phyloP scores from a whole-genome alignment of 2,888 invertebrate genomes.

The Bhutanitis thaidina region DNA sequence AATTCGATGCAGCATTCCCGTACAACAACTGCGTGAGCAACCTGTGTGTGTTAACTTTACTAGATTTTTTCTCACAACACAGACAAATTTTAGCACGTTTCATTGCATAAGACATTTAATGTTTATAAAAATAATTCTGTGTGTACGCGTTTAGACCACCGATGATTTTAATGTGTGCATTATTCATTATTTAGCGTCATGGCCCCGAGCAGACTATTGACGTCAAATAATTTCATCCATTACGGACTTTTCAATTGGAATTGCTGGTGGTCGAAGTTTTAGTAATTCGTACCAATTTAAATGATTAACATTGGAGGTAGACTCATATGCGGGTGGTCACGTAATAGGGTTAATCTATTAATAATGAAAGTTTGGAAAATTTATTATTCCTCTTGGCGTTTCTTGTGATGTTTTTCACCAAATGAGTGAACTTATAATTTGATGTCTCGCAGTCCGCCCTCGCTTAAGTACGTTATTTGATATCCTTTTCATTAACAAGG shows the following conservation, averaged over 20 bases:
- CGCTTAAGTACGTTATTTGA: no score
- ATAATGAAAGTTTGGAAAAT: background rate
- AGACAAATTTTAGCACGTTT: conserved; percentile 59
- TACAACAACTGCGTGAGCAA: background rate
- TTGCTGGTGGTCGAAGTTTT: conserved; percentile 38
- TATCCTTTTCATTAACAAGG: no score
- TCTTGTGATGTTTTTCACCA: no score
- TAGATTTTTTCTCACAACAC: conserved; percentile 42
- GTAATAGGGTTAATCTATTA: conserved; percentile 48
- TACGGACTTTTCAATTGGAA: conserved; percentile 22
- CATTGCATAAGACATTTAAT: conserved; percentile 38
- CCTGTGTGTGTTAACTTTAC: background rate
- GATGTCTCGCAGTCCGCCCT: no score
- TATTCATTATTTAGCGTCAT: conserved; percentile 16
- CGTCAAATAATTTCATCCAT: conserved; percentile 24
- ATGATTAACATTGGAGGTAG: conserved; percentile 17
- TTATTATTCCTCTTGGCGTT: no score
- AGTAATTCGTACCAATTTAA: conserved; percentile 21
- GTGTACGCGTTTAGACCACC: conserved; percentile 36
- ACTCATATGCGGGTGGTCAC: conserved; percentile 58
- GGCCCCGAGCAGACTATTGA: background rate
- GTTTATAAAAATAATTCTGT: conserved; percentile 31
- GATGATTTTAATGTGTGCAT: conserved; percentile 27
- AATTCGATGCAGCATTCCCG: background rate
- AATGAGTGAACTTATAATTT: no score